Base-by-base conservation (phyloP, 2,113 vertebrate species). In the Amblyornis subalaris region DNA sequence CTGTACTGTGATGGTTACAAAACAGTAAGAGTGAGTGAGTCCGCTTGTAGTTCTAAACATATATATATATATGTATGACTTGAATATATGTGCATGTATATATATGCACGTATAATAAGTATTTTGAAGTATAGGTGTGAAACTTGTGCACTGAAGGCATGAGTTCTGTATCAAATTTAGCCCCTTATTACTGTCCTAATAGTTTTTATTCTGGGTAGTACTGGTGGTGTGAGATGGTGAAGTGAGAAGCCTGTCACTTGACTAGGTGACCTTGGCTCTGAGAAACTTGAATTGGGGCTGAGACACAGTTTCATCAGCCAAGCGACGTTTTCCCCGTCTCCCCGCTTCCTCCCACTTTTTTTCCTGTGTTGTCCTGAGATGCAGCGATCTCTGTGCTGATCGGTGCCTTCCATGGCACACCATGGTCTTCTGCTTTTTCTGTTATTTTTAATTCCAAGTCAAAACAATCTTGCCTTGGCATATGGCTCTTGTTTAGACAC, bases 401-500 rank as follows among this genome's bases (percentile, higher is more conserved):
- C 0, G 0, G 7, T 53, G 29, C 8, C 36, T 89, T 24, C 33
- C 20, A 10, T 38, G 71, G 35, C 0, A 3, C 17, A 14, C 7
- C 6, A 2, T 7, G 6, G 5, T 51, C 60, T 77, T 55, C n/a
- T 65, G 50, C 65, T 74, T 61, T 70, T 53, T 26, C 14, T 55
- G 47, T 61, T 47, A 5, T 36, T 76, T 76, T 83, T 71, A 42
- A 42, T 58, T 7, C 17, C 21, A n/a, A 55, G 18, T 60, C 25
- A 54, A 92, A 67, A 15, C 17, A 50, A 17, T 54, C 45, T 42
- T 51, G 65, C 40, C 13, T 50, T 80, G 60, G 44, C 82, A 40
- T 62, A 36, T 69, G 38, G 36, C n/a, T 70, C 28, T 66, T 84
- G 66, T 38, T 75, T 48, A 62, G 38, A 35, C 26, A 54, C 7